These are phyloP conservation scores for Drosophila orena DNA, from an alignment of 1,140 invertebrate genomes.

Conservation along the genomic window DNA sequence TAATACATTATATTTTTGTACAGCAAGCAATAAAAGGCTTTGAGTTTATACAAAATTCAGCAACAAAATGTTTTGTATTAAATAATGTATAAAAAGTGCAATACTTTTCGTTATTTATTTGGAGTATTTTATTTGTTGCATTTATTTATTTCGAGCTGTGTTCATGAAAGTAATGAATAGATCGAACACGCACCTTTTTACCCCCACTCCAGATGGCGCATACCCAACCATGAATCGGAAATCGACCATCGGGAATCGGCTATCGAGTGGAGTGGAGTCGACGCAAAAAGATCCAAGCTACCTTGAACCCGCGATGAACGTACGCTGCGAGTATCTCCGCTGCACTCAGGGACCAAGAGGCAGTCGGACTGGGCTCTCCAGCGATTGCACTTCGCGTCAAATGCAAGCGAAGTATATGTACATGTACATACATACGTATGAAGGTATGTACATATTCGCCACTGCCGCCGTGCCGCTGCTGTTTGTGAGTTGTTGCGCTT, in stretches of 20 bases:
- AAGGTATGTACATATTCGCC: background rate
- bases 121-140: too few relatives aligned
- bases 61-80: too few relatives aligned
- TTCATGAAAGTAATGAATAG: background rate
- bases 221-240: background rate
- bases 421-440: too few relatives aligned
- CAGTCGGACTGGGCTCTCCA: conserved; percentile 24
- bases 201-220: background rate
- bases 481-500: conserved; percentile 74
- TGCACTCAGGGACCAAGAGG: conserved; percentile 13
- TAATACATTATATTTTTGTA: too few relatives aligned
- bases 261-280: conserved; percentile 13
- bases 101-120: too few relatives aligned
- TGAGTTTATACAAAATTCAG: too few relatives aligned
- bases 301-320: conserved; percentile 63
- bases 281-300: conserved; percentile 61
- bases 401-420: conserved; percentile 12
- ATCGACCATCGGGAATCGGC: conserved; percentile 21
- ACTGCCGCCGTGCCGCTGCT: conserved; percentile 41
- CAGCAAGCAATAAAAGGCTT: too few relatives aligned
- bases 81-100: too few relatives aligned
- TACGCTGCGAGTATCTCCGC: background rate
- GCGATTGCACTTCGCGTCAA: conserved; percentile 44
- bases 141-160: too few relatives aligned
- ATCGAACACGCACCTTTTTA: background rate